phyloP scores from a whole-genome alignment of 1,140 invertebrate genomes.

The Ceratoteleas bidentatus region DNA sequence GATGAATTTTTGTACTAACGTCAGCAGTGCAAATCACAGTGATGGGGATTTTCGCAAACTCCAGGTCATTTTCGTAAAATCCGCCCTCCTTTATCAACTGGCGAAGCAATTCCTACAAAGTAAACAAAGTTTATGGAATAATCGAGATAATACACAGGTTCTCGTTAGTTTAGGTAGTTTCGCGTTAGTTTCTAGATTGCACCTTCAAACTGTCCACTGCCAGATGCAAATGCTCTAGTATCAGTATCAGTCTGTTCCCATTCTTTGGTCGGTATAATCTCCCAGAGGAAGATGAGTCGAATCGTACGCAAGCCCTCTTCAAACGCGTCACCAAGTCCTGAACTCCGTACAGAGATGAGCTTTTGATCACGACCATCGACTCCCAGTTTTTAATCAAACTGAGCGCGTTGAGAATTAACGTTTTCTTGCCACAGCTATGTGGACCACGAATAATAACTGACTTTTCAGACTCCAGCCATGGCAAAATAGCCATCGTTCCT shows the following conservation, averaged over 20 bases:
- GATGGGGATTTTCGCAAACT: conserved; percentile 77
- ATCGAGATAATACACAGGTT: background rate
- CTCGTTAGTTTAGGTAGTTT: too few relatives aligned
- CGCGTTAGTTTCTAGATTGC: too few relatives aligned
- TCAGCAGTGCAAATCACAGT: conserved; percentile 75
- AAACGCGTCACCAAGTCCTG: conserved; percentile 73
- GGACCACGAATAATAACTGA: conserved; percentile 75
- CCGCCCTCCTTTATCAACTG: conserved; percentile 77
- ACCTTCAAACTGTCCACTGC: conserved; percentile 76
- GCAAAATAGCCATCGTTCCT: conserved; percentile 70
- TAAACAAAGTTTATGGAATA: background rate
- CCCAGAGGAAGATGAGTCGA: conserved; percentile 76
- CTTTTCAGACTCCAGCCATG: conserved; percentile 74
- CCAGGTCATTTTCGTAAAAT: conserved; percentile 78
- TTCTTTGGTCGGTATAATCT: conserved; percentile 75
- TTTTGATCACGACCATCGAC: conserved; percentile 66
- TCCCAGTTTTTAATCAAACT: conserved; percentile 69
- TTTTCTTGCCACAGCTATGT: conserved; percentile 75
- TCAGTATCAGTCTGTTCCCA: conserved; percentile 72
- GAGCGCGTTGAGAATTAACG: conserved; percentile 71
- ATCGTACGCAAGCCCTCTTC: conserved; percentile 74
- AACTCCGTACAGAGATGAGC: conserved; percentile 75
- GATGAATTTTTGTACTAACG: conserved; percentile 73
- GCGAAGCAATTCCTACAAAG: conserved; percentile 73
- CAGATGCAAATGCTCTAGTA: conserved; percentile 76